Conservation (phyloP, 2,888 invertebrate genomes). For the Aquatica leii region DNA sequence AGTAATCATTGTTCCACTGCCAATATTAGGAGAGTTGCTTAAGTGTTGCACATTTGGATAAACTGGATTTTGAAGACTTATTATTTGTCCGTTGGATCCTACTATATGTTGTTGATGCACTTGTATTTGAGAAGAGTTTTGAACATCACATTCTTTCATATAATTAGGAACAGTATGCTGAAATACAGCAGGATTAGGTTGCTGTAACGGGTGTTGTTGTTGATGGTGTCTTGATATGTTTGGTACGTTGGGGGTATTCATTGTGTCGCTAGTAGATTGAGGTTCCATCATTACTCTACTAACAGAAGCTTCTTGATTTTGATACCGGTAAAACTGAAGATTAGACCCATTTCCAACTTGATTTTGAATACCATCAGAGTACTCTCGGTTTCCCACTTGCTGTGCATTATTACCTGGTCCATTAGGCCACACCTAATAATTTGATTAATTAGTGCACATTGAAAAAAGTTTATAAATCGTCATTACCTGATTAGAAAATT, state of each 20-base stretch:
- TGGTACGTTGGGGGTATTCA: conserved; percentile 47
- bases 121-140: conserved; percentile 39
- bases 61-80: conserved; percentile 64
- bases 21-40: conserved; percentile 36
- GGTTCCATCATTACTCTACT: conserved; percentile 50
- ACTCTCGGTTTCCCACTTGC: conserved; percentile 44
- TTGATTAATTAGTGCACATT: neutral
- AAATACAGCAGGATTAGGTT: conserved; percentile 20
- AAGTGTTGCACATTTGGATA: conserved; percentile 56
- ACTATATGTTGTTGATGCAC: conserved; percentile 59
- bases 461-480: too few species aligned
- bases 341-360: conserved; percentile 50
- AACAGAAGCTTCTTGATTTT: conserved; percentile 53
- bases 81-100: conserved; percentile 69
- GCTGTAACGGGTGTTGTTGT: conserved; percentile 33
- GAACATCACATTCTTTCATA: conserved; percentile 27
- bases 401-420: conserved; percentile 45
- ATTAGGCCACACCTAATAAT: conserved; percentile 50
- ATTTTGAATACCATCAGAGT: conserved; percentile 51
- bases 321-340: conserved; percentile 53
- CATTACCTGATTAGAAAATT: conserved; percentile 54
- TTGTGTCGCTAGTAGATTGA: conserved; percentile 30
- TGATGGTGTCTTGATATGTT: conserved; percentile 45
- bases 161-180: conserved; percentile 32
- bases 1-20: conserved; percentile 34